Evolutionary conservation across 2,888 invertebrate genomes (phyloP), one percentile per base, ranked within the genome.

Genomic region (Drosophila atripex): DNA sequence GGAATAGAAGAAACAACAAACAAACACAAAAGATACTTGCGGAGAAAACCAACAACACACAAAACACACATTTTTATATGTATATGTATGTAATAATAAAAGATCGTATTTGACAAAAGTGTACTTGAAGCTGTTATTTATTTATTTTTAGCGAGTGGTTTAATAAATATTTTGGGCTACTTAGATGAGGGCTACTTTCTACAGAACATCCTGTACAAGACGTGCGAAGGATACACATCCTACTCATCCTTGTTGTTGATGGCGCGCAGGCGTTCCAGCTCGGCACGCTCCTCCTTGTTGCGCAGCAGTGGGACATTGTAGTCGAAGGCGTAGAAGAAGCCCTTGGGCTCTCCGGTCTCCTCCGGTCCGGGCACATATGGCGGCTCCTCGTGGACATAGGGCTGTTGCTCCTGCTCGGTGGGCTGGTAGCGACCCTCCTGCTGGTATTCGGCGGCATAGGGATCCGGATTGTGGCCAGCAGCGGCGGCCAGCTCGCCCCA

Each of bases 261-360:
- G 11, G 90, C 50, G 8, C 91, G 89, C 64, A 90, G 77, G 39
- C 79, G 85, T 51, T 91, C 90, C 58, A 91, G 76, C 50, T 91
- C 91, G 56, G 78, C 90, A 11, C 91, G 89, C 65, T 91, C 91
- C 39, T 89, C 75, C 63, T 91, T 88, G 71, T 91, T 91, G 50
- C 91, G 90, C 74, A 91, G 66, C 58, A 91, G 68, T 6, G 90
- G 94, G n/a, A 94, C 94, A 25, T 94, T 94, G 90, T 95, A 95
- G 78, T 93, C 93, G 90, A 94, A 94, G 80, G 93, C 94, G 90
- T 95, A 95, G 93, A 94, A 95, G 93, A 95, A 95, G 53, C 95
- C 95, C 83, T 93, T 93, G 52, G 95, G 95, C 18, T 93, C 93
- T 43, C 93, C 93, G 9, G 90, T 90, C 86, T 93, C 93, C 68